phyloP scores from a whole-genome alignment of 2,113 vertebrate genomes.

The Perognathus longimembris region DNA sequence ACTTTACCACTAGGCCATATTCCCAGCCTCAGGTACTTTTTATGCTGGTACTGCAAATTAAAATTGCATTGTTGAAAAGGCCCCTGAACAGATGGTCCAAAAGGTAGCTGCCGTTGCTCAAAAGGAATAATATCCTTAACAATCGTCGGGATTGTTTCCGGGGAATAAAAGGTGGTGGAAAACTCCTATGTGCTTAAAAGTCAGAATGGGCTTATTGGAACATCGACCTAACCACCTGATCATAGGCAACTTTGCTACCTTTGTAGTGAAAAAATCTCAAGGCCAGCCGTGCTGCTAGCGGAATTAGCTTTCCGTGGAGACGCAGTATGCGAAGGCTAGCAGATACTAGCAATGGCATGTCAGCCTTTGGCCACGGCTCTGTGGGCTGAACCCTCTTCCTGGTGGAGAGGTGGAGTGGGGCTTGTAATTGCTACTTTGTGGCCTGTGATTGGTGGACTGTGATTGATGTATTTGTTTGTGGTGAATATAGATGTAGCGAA shows the following conservation, averaged over 20 bases:
- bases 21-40: slow-evolving; percentile 2
- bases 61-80: not conserved
- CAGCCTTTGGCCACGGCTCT: not conserved
- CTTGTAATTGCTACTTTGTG: not conserved
- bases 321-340: not conserved
- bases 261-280: not conserved
- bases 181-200: not conserved
- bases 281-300: not conserved
- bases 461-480: not conserved
- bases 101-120: not conserved
- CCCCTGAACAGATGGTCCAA: not conserved
- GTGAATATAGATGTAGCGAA: not conserved
- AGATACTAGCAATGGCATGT: not conserved
- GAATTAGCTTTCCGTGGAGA: not conserved
- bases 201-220: not conserved
- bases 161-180: not conserved
- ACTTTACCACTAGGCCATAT: too few species aligned
- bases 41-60: not conserved
- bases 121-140: not conserved
- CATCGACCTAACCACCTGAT: not conserved
- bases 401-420: not conserved
- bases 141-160: not conserved
- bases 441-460: not conserved
- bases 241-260: not conserved
- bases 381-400: not conserved